These are phyloP conservation scores for Antigone vipio DNA, from an alignment of 2,113 vertebrate species.

Conservation along the genomic window DNA sequence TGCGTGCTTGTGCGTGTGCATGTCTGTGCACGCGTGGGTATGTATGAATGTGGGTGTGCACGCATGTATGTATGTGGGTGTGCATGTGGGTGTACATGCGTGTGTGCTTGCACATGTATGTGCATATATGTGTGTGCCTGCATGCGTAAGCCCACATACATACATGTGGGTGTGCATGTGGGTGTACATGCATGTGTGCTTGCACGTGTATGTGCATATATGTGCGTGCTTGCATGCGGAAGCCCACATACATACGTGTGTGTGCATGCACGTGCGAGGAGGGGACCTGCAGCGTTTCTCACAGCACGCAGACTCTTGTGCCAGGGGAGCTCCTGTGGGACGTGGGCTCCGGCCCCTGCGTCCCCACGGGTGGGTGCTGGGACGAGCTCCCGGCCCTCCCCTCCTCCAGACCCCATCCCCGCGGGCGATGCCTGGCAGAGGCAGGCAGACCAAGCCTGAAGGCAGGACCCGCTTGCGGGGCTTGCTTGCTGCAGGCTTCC, in stretches of 20 bases:
- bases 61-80: too few relatives aligned
- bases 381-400: background rate
- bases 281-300: background rate
- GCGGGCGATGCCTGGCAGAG: rapidly evolving
- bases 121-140: rapidly evolving
- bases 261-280: rapidly evolving
- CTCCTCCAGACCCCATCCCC: background rate
- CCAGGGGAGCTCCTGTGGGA: background rate
- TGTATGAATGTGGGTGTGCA: too few relatives aligned
- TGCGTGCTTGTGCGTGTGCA: too few relatives aligned
- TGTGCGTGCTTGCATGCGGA: rapidly evolving
- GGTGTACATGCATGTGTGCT: too few relatives aligned
- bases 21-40: too few relatives aligned
- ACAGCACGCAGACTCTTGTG: background rate
- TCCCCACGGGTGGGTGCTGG: background rate
- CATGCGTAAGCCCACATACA: too few relatives aligned
- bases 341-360: background rate
- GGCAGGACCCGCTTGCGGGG: background rate
- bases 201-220: too few relatives aligned
- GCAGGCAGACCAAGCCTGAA: background rate
- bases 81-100: too few relatives aligned
- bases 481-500: rapidly evolving
- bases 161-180: too few relatives aligned
- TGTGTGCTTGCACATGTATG: too few relatives aligned
- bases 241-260: too few relatives aligned